phyloP scores from a whole-genome alignment of 2,113 vertebrate species.

The Nesogale talazaci region DNA sequence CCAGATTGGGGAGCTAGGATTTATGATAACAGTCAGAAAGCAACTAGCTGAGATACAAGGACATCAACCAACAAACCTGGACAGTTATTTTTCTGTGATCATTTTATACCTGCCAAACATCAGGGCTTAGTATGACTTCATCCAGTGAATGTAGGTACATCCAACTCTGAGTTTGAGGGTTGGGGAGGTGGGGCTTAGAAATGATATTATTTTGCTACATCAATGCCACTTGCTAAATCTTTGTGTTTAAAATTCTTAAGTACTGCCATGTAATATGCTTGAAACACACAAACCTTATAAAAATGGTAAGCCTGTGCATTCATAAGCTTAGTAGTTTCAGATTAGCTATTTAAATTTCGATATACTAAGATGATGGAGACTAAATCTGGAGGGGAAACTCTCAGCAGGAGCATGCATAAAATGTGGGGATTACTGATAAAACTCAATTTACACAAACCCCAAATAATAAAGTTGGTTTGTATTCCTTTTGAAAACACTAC shows the following conservation, averaged over 20 bases:
- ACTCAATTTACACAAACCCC: background rate
- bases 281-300: background rate
- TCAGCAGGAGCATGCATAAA: background rate
- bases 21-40: background rate
- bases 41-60: background rate
- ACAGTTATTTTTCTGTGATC: background rate
- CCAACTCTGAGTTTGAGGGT: background rate
- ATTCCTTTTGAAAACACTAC: background rate
- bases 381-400: background rate
- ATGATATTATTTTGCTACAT: background rate
- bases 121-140: background rate
- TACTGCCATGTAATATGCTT: background rate
- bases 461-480: background rate
- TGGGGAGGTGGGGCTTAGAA: background rate
- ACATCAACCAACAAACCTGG: background rate
- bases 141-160: background rate
- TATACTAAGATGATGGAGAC: background rate
- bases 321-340: background rate
- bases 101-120: background rate
- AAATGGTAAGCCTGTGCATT: background rate
- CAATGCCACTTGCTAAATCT: background rate
- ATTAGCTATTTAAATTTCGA: background rate
- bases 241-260: background rate
- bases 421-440: background rate
- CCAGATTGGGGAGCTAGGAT: background rate